Conservation (phyloP, 2,888 invertebrate species). For the Horisme vitalbata region DNA sequence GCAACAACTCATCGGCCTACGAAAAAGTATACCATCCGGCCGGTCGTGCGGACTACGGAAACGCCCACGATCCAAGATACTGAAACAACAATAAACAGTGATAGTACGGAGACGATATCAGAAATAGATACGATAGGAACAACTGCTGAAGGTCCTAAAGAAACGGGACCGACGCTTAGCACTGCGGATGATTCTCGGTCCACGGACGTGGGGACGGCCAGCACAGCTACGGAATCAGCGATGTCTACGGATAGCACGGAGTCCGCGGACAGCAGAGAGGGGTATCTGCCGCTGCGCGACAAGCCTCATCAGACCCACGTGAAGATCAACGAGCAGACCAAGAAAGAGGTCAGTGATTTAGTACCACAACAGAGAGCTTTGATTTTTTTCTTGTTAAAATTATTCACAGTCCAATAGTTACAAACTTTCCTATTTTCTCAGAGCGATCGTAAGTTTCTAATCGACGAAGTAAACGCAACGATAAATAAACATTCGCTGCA, state of each 20-base stretch:
- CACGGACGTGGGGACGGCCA: conserved; percentile 63
- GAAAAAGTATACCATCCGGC: conserved; percentile 81
- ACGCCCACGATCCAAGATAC: conserved; percentile 69
- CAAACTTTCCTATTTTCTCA: conserved; percentile 62
- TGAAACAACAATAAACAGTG: conserved; percentile 74
- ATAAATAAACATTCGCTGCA: conserved; percentile 46
- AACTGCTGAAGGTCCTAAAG: conserved; percentile 59
- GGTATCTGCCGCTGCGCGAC: conserved; percentile 75
- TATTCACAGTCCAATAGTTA: conserved; percentile 72
- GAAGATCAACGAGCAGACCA: conserved; percentile 80
- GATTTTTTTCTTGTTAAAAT: conserved; percentile 56
- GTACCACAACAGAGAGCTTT: conserved; percentile 51
- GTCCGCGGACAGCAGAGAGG: conserved; percentile 75
- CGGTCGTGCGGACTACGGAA: conserved; percentile 66
- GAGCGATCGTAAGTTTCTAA: conserved; percentile 54
- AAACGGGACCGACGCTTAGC: conserved; percentile 59
- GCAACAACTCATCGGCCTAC: conserved; percentile 70
- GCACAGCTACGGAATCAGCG: conserved; percentile 63
- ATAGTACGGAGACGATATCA: conserved; percentile 78
- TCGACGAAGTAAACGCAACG: conserved; percentile 44
- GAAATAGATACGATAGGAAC: conserved; percentile 61
- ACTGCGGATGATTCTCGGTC: conserved; percentile 60
- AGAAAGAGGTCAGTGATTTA: conserved; percentile 81
- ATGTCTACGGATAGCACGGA: conserved; percentile 68
- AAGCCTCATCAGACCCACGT: conserved; percentile 76